Evolutionary conservation across 2,113 vertebrate genomes (phyloP), one percentile per base, ranked within the genome.

Genomic region (Lethenteron reissneri): DNA sequence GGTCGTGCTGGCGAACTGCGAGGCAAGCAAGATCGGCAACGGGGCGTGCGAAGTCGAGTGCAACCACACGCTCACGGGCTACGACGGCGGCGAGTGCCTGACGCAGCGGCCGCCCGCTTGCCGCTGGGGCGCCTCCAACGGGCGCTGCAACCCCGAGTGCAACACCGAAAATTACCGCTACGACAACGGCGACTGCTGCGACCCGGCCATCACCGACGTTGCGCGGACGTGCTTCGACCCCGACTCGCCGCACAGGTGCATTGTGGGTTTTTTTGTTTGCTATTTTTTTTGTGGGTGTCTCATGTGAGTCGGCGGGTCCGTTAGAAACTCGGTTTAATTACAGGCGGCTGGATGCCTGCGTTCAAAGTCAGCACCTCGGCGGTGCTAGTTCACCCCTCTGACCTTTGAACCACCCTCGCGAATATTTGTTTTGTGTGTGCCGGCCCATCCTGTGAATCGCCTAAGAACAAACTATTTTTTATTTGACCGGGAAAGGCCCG

Each of bases 161-260:
- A 99, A 99, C 78, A 86, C 81, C 0, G 91, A 97, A 71, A 83
- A 82, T 58, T 90, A 87, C 79, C 83, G 80, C 79, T 99, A 87
- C 0, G 94, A 99, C 70, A 84, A 83, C 0, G 90, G 92, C 3
- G 92, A 97, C 73, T 99, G 94, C 81, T 99, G 94, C 76, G 87
- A 96, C 77, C 90, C 92, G 0, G 85, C 85, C 57, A 83, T 95
- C 78, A 97, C 94, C 0, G 89, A 99, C n/a, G 92, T 99, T 81
- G 94, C 92, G 75, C 91, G 88, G 82, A 97, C 92, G 0, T 99
- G 94, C 81, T 95, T 97, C 79, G 88, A 95, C 74, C 90, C 88
- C 0, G 84, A 88, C 62, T 97, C 90, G 75, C 86, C 84, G 17
- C 78, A 92, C 87, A 99, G 90, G 94, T 99, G 88, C 78, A 17